Base-by-base conservation (phyloP, 2,888 invertebrate species). In the Vesta saturnalis region DNA sequence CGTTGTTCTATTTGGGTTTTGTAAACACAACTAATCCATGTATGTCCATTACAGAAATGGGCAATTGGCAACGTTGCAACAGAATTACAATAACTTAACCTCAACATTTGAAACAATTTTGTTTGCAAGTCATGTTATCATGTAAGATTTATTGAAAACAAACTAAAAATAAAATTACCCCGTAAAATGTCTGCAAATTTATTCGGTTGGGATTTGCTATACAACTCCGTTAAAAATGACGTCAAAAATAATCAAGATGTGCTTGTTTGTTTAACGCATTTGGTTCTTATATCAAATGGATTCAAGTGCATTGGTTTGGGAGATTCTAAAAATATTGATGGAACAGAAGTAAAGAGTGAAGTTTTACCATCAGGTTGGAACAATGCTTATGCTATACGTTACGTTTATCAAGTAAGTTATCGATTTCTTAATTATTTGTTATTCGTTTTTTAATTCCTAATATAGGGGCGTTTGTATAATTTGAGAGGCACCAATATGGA, bases 361-460 rank as follows among this genome's bases (percentile, higher is more conserved):
- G 80, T 91, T 47, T 83, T 95, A 14, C 94, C 95, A 1, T 85
- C 87, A 39, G 89, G 89, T 47, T 95, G 95, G 95, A 94, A 91
- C 81, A 87, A 89, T n/a, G 88, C 88, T 72, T 94, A 93, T 79
- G 87, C 91, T 0, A 81, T 95, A 19, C 87, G 93, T 75, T 95
- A 95, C 83, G 81, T 90, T n/a, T 85, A 88, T 63, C 86, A 91
- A 18, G 47, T 49, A 49, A 49, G 16, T 18, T 18, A 18, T 10
- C 10, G 4, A 30, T 30, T 30, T 10, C 10, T 4, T 30, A 30
- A 30, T 30, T n/a, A 46, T 5, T 14, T 46, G 46, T 18, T n/a
- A 39, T 1, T 39, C n/a, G 2, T 39, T n/a, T 39, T 49, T 49
- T 4, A 6, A 30, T 30, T 30, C 4, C 10, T 30, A 30, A 8